Conservation (phyloP, 2,888 invertebrate genomes). For the Rotaria magnacalcarata region DNA sequence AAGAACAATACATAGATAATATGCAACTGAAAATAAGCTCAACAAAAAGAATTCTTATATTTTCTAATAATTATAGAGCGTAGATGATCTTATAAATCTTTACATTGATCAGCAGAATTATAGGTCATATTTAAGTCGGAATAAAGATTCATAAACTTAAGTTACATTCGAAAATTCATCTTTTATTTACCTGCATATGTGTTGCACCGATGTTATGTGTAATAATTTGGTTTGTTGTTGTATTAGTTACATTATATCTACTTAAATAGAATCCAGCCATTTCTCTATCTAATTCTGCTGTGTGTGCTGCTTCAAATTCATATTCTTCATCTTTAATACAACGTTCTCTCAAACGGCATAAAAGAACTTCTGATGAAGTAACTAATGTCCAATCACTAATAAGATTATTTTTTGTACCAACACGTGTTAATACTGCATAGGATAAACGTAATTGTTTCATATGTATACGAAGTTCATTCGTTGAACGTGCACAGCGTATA, state of each 20-base stretch:
- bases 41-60: no score
- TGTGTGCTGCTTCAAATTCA: constrained; percentile 22
- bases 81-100: no score
- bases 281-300: constrained; percentile 29
- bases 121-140: no score
- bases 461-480: constrained; percentile 58
- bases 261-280: constrained; percentile 44
- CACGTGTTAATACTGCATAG: constrained; percentile 66
- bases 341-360: constrained; percentile 7
- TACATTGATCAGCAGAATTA: no score
- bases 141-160: no score
- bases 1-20: no score
- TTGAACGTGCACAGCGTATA: constrained; percentile 50
- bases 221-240: not conserved
- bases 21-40: no score
- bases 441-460: constrained; percentile 56
- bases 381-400: constrained; percentile 63
- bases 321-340: constrained; percentile 9
- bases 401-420: constrained; percentile 71
- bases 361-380: not conserved
- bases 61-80: no score
- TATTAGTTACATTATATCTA: not conserved
- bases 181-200: constrained; percentile 43
- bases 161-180: no score
- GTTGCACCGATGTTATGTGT: constrained; percentile 38